Evolutionary conservation across 2,113 vertebrate genomes (phyloP), one percentile per base, ranked within the genome.

Genomic region (Saimiri boliviensis): DNA sequence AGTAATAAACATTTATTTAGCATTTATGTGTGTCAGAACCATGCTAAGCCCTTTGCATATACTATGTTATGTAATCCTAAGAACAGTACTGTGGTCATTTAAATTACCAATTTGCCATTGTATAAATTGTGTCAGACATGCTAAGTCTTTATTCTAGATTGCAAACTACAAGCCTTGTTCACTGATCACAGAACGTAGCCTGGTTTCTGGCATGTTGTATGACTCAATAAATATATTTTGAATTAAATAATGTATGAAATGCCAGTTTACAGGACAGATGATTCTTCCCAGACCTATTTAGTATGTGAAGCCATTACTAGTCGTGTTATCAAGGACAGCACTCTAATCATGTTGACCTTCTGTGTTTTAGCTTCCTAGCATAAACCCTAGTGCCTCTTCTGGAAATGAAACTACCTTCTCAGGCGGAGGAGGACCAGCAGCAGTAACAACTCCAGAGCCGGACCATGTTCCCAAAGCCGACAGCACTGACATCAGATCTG

Each of bases 311-410:
- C 25, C 40, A 77, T 63, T 68, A 70, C 20, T 84, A 13, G 37
- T 63, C 60, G 2, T 30, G 42, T 32, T 88, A 47, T 66, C 37
- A 80, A 73, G 30, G 23, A 56, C 25, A 76, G 25, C 23, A 70
- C 56, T 73, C 87, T 92, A 88, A 95, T 21, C 54, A 70, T 90
- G 12, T 88, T 89, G 77, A 49, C 14, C 30, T 93, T 93, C 42
- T 85, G 11, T 97, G 74, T 86, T 98, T 96, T 93, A 99, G 98
- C 98, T 99, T 97, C 98, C 99, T 2, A 80, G 97, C 96, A 92
- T 98, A 98, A 99, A 98, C 98, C 96, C 99, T 80, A 97, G 98
- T 97, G 97, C 97, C 90, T 96, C 96, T 94, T 98, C 98, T 98
- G 98, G 97, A 97, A 99, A 80, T 0, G 99, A 99, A 97, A 98